phyloP scores from a whole-genome alignment of 92 coral and sea anemone species.

The Epizoanthus ramosus region DNA sequence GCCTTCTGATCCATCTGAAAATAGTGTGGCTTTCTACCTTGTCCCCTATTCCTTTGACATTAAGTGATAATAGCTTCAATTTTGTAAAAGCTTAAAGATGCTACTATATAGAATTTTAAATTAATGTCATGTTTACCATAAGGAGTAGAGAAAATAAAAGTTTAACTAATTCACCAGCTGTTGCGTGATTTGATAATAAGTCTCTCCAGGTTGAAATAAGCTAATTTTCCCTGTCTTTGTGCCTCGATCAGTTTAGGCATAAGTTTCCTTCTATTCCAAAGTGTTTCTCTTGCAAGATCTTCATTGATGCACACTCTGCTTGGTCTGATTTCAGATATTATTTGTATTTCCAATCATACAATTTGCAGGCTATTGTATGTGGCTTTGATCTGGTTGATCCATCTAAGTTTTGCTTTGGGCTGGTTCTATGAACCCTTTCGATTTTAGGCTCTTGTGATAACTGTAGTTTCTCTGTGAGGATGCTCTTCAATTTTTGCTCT shows the following conservation, averaged over 20 bases:
- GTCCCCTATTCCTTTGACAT: background rate
- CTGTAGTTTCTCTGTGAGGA: background rate
- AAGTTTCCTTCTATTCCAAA: conserved; percentile 15
- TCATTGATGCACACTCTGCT: conserved; percentile 22
- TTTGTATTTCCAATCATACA: conserved; percentile 33
- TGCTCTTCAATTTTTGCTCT: conserved; percentile 5
- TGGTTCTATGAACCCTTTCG: conserved; percentile 40
- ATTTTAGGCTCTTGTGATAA: conserved; percentile 26
- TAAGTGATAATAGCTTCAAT: background rate
- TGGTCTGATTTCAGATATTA: conserved; percentile 21
- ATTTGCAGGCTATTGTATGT: conserved; percentile 27
- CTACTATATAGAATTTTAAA: no score
- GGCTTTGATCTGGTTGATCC: conserved; percentile 17
- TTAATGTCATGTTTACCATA: no score
- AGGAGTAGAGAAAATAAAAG: no score
- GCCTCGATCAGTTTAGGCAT: conserved; percentile 15
- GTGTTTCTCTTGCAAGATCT: conserved; percentile 26
- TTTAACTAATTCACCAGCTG: no score
- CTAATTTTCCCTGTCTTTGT: conserved; percentile 14
- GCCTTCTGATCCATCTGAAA: conserved; percentile 14
- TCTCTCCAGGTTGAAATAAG: conserved; percentile 6
- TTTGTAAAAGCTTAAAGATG: no score
- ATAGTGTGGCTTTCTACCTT: conserved; percentile 17
- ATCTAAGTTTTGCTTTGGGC: conserved; percentile 1
- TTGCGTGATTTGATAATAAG: conserved; percentile 2